Conservation (phyloP, 1,140 invertebrate genomes). For the Dinothrombium tinctorium region DNA sequence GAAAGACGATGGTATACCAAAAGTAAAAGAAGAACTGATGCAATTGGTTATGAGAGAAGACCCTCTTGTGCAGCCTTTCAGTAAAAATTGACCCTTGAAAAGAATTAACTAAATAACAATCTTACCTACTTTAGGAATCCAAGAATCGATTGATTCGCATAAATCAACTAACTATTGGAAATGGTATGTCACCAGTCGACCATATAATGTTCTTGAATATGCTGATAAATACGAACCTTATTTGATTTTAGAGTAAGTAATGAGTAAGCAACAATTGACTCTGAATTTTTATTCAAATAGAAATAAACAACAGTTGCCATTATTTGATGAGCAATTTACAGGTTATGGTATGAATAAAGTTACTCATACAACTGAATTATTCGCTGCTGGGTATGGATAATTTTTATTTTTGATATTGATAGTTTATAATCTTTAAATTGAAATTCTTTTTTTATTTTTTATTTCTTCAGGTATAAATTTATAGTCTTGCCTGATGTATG, state of each 20-base stretch:
- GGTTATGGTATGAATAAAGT: constrained; percentile 20
- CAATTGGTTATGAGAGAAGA: constrained; percentile 17
- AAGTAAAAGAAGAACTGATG: constrained; percentile 18
- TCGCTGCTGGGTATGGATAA: constrained; percentile 14
- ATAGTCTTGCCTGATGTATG: constrained; percentile 16
- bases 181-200: constrained; percentile 16
- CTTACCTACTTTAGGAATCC: constrained; percentile 10
- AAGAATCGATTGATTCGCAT: constrained; percentile 17
- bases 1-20: constrained; percentile 15
- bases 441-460: background rate
- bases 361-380: constrained; percentile 17
- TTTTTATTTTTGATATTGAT: constrained; percentile 1
- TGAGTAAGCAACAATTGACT: background rate
- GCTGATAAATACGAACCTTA: constrained; percentile 19
- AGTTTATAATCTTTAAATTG: background rate
- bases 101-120: too few relatives aligned
- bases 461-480: constrained; percentile 13
- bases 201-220: constrained; percentile 14
- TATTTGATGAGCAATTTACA: constrained; percentile 16
- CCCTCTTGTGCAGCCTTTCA: constrained; percentile 16
- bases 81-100: constrained; percentile 6
- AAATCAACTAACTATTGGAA: constrained; percentile 18
- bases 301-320: constrained; percentile 12
- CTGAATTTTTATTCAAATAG: constrained; percentile 12
- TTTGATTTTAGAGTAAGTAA: constrained; percentile 15